phyloP scores from a whole-genome alignment of 2,113 vertebrate genomes.

The Melanerpes formicivorus region DNA sequence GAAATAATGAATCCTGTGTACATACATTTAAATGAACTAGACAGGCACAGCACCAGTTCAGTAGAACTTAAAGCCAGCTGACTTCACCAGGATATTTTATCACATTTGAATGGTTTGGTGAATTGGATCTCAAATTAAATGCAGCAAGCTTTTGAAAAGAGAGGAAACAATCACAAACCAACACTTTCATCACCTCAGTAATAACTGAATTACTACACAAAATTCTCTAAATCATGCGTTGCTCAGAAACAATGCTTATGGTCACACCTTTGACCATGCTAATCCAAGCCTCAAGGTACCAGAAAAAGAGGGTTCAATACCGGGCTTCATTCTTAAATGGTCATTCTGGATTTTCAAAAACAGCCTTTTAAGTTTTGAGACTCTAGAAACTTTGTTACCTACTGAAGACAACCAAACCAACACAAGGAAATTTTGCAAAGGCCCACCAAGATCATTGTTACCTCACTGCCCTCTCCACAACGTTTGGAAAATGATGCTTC shows the following conservation, averaged over 20 bases:
- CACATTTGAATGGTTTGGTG: background rate
- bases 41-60: constrained; percentile 4
- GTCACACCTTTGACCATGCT: background rate
- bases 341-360: constrained; percentile 18
- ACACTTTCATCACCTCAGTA: background rate
- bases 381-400: background rate
- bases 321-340: background rate
- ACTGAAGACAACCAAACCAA: background rate
- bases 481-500: background rate
- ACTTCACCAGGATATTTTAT: background rate
- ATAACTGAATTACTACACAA: background rate
- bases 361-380: background rate
- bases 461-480: background rate
- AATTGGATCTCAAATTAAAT: background rate
- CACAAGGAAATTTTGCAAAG: background rate
- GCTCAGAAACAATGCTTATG: background rate
- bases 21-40: background rate
- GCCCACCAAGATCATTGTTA: no score
- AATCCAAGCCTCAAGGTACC: background rate
- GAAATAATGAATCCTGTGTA: constrained; percentile 52
- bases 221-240: background rate
- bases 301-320: background rate
- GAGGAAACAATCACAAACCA: constrained; percentile 11
- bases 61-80: background rate
- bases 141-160: background rate